These are phyloP conservation scores for Bellardia pandia DNA, from an alignment of 2,888 invertebrate species.

Conservation along the genomic window DNA sequence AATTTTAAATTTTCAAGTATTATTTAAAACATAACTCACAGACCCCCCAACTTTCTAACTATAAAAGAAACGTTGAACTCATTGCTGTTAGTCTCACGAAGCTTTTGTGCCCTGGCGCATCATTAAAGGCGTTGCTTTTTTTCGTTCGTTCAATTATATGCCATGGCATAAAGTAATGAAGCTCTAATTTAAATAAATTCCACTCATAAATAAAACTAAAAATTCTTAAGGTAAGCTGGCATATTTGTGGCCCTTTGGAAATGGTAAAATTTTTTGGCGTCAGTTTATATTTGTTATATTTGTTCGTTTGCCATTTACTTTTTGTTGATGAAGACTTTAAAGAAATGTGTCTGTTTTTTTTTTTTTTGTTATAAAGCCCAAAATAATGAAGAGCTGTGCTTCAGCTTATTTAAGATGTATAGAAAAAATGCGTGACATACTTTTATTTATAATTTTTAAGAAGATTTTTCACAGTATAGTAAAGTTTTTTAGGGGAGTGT, in stretches of 20 bases:
- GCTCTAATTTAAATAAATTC: constrained; percentile 76
- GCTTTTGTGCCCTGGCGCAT: constrained; percentile 25
- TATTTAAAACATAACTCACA: neutral
- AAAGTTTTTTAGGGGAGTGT: neutral
- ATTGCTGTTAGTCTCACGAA: constrained; percentile 10
- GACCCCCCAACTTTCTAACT: neutral
- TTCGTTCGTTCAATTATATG: neutral
- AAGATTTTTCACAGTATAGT: neutral
- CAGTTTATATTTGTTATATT: no score
- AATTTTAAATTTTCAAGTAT: neutral
- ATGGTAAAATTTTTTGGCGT: constrained; percentile 9
- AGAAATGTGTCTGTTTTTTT: constrained; percentile 6
- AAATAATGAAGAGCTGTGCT: constrained; percentile 46
- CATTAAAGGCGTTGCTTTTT: constrained; percentile 52
- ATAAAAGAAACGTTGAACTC: constrained; percentile 28
- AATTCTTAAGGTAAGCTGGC: constrained; percentile 43
- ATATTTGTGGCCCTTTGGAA: neutral
- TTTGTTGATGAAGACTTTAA: constrained; percentile 58
- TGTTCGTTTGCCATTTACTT: constrained; percentile 21
- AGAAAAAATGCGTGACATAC: constrained; percentile 54
- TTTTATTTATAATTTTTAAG: constrained; percentile 11
- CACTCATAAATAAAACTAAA: constrained; percentile 73
- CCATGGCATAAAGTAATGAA: constrained; percentile 67
- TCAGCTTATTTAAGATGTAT: constrained; percentile 47
- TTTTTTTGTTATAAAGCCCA: constrained; percentile 13